Evolutionary conservation across 2,797 vertebrate genomes (phyloP).

Genomic region (Eurystomus glaucurus): DNA sequence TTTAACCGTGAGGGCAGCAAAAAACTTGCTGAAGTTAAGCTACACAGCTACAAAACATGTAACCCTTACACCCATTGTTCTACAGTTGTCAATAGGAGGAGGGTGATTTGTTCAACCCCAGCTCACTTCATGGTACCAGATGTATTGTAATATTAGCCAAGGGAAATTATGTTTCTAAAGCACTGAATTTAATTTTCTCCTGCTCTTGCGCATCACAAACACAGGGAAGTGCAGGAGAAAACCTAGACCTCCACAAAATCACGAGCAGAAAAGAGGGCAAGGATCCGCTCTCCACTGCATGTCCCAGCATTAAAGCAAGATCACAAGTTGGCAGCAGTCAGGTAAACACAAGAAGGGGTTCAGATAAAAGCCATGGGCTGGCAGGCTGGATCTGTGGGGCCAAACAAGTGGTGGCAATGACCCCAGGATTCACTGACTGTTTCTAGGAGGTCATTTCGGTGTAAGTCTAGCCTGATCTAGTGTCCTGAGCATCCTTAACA

Average conservation of each 20-base stretch:
- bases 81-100: not conserved
- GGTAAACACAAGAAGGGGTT: not conserved
- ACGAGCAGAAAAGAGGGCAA: not conserved
- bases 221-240: not conserved
- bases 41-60: not conserved
- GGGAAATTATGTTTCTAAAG: not conserved
- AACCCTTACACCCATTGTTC: not conserved
- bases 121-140: not conserved
- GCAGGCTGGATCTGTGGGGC: not conserved
- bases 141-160: not conserved
- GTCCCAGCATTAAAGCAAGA: not conserved
- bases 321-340: not conserved
- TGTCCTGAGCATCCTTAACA: not conserved
- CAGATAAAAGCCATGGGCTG: not conserved
- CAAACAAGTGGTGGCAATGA: fast-evolving
- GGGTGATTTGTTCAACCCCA: not conserved
- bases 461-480: not conserved
- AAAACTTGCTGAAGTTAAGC: not conserved
- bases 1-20: not conserved
- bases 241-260: not conserved
- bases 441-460: not conserved
- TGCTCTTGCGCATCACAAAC: not conserved
- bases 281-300: not conserved
- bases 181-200: not conserved
- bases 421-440: not conserved